Percentiles rank a stretch among this genome's conserved stretches.
Evolutionary conservation across 2,797 vertebrate genomes (phyloP).

Genomic region (Arrhamphus sclerolepis): DNA sequence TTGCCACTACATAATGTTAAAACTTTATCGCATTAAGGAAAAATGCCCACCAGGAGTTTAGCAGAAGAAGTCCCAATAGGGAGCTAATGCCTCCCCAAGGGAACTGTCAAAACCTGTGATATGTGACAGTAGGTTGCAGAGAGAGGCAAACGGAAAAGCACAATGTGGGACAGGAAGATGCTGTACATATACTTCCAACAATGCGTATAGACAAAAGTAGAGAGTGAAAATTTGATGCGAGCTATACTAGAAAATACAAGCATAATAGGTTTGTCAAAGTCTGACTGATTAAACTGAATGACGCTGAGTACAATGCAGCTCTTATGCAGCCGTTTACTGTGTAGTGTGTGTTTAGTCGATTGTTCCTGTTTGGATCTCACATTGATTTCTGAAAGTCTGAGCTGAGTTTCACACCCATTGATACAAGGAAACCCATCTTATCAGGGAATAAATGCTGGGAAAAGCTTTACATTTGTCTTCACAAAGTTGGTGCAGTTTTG

Average conservation of each 20-base stretch:
- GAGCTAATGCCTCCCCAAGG: slow-evolving; percentile 63
- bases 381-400: slow-evolving; percentile 54
- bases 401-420: slow-evolving; percentile 38
- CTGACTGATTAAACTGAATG: slow-evolving; percentile 49
- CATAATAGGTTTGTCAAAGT: slow-evolving; percentile 65
- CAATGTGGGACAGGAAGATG: slow-evolving; percentile 24
- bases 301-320: slow-evolving; percentile 45
- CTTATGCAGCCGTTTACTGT: slow-evolving; percentile 45
- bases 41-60: slow-evolving; percentile 55
- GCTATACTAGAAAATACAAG: slow-evolving; percentile 35
- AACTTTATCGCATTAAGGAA: slow-evolving; percentile 64
- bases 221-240: slow-evolving; percentile 22
- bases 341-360: slow-evolving; percentile 45
- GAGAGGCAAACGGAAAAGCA: slow-evolving; percentile 4
- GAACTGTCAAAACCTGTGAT: slow-evolving; percentile 64
- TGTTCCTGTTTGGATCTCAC: slow-evolving; percentile 55
- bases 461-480: neutral
- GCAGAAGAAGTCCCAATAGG: slow-evolving; percentile 57
- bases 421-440: slow-evolving; percentile 7
- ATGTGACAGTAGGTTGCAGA: slow-evolving; percentile 46
- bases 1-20: slow-evolving; percentile 53
- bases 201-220: slow-evolving; percentile 33
- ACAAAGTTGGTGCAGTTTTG: too few species aligned
- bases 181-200: slow-evolving; percentile 27
- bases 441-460: neutral